Conservation (phyloP, 2,113 vertebrate genomes). For the Ptyas mucosa region DNA sequence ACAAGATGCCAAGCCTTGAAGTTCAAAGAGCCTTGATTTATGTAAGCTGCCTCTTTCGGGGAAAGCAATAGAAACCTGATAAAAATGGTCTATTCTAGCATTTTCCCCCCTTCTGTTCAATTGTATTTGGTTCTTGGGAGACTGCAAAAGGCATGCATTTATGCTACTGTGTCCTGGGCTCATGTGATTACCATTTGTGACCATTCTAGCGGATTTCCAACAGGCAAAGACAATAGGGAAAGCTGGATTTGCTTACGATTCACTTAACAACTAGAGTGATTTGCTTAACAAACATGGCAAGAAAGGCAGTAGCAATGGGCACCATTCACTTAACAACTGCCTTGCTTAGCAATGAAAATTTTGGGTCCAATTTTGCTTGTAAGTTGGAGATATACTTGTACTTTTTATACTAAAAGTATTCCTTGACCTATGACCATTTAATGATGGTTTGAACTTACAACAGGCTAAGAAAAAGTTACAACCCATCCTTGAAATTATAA, state of each 20-base stretch:
- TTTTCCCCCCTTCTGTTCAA: neutral
- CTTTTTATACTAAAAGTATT: neutral
- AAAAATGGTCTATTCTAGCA: neutral
- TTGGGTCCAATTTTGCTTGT: neutral
- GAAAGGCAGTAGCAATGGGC: neutral
- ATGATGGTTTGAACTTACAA: neutral
- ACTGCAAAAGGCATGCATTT: neutral
- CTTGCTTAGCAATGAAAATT: neutral
- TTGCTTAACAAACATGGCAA: neutral
- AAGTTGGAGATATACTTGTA: neutral
- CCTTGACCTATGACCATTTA: neutral
- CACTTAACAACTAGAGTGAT: neutral
- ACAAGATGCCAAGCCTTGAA: neutral
- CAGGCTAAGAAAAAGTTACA: neutral
- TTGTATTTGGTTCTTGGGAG: neutral
- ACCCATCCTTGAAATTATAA: neutral
- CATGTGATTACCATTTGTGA: neutral
- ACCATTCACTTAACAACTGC: neutral
- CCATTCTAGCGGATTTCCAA: neutral
- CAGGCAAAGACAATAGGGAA: neutral
- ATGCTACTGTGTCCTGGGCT: neutral
- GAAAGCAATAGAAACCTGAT: slow-evolving; percentile 1
- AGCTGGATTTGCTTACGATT: neutral
- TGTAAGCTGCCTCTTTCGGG: neutral
- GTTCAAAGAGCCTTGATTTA: neutral